A percentile compares a stretch with the other conserved stretches of the same genome.
Conservation (phyloP, 2,113 vertebrate species). For the Myanophis thanlyinensis region DNA sequence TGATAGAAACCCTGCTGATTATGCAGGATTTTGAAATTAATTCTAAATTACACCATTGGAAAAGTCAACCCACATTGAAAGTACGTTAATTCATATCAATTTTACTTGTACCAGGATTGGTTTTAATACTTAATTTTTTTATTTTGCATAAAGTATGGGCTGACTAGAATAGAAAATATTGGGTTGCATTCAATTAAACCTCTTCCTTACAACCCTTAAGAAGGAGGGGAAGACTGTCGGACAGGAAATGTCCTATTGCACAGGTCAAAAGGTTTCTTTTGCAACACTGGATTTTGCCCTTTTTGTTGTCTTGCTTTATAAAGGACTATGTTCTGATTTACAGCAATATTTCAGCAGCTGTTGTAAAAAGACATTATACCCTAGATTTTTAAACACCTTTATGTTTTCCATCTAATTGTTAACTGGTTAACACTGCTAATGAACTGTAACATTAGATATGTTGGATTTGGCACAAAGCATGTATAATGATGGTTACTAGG, state of each 20-base stretch:
- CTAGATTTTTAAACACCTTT: constrained; percentile 47
- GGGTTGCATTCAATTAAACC: background rate
- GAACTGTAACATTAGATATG: constrained; percentile 52
- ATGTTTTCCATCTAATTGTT: constrained; percentile 48
- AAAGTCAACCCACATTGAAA: constrained; percentile 30
- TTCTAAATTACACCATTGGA: background rate
- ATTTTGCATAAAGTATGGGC: constrained; percentile 52
- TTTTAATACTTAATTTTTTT: constrained; percentile 46
- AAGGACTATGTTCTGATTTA: constrained; percentile 26
- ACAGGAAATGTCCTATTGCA: background rate
- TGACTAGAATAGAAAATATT: constrained; percentile 56
- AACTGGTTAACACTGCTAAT: background rate
- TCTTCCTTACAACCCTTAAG: background rate
- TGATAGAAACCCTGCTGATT: background rate
- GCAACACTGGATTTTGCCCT: background rate
- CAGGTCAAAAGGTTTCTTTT: background rate
- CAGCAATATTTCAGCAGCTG: constrained; percentile 59
- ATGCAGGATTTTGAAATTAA: background rate
- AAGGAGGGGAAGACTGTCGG: background rate
- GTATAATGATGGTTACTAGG: constrained; percentile 74
- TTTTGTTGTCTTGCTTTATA: constrained; percentile 4
- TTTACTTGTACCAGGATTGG: constrained; percentile 40
- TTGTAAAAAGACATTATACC: constrained; percentile 53
- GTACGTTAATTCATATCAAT: constrained; percentile 32
- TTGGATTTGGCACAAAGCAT: constrained; percentile 81